Conservation (phyloP, 2,797 vertebrate genomes). For the Numenius phaeopus region DNA sequence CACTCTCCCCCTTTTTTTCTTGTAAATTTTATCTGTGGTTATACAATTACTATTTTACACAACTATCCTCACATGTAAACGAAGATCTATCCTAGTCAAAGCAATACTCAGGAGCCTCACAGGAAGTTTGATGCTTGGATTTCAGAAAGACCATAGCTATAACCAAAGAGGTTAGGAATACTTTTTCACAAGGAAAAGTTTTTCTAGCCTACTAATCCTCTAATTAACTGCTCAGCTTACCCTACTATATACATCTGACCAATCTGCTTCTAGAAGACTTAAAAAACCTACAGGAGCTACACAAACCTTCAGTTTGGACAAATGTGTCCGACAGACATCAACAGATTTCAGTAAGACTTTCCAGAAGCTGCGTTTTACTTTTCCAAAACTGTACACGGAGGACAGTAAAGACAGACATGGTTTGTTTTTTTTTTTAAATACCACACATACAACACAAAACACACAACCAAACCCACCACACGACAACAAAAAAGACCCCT, state of each 20-base stretch:
- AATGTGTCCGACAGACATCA: not conserved
- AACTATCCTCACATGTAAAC: not conserved
- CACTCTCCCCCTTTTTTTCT: accelerated
- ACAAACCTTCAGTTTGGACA: not conserved
- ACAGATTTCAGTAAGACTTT: not conserved
- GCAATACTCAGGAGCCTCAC: not conserved
- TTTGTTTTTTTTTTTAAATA: too few relatives aligned
- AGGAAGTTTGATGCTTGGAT: not conserved
- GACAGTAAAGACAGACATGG: not conserved
- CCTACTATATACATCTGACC: not conserved
- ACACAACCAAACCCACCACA: not conserved
- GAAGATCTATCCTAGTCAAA: not conserved
- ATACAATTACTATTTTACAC: not conserved
- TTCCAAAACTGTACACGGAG: not conserved
- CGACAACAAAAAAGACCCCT: not conserved
- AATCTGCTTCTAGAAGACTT: not conserved
- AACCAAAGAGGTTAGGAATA: not conserved
- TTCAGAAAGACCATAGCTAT: not conserved
- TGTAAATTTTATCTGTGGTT: not conserved
- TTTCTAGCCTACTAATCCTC: conserved; percentile 36
- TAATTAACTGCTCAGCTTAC: conserved; percentile 38
- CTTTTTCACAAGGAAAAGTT: not conserved
- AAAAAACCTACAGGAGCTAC: not conserved
- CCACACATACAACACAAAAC: too few relatives aligned
- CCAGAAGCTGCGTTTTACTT: not conserved